Evolutionary conservation across 2,797 vertebrate species (phyloP).

Genomic region (Coregonus suidteri): DNA sequence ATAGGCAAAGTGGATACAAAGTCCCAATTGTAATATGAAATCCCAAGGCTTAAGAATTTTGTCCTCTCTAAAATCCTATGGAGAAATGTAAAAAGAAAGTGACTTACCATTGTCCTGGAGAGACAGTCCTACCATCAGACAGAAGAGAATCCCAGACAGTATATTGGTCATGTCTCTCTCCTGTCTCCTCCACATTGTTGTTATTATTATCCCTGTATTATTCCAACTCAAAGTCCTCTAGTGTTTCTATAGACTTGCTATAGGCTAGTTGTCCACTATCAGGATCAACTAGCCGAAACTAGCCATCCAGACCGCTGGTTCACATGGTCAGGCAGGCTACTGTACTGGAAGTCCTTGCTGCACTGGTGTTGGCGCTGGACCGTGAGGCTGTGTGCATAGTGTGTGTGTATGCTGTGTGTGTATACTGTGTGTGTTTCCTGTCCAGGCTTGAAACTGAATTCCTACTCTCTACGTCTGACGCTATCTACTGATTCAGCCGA

Average conservation of each 20-base stretch:
- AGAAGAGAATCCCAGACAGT: constrained; percentile 60
- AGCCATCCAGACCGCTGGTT: not conserved
- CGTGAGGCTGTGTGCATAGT: not conserved
- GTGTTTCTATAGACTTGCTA: not conserved
- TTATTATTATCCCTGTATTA: not conserved
- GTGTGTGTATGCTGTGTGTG: constrained; percentile 20
- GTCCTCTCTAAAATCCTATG: not conserved
- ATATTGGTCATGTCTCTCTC: constrained; percentile 35
- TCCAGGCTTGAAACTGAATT: constrained; percentile 52
- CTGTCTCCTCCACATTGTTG: not conserved
- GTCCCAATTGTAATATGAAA: not conserved
- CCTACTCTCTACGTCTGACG: constrained; percentile 48
- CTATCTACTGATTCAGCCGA: constrained; percentile 52
- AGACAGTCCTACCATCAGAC: constrained; percentile 54
- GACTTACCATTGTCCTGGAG: constrained; percentile 61
- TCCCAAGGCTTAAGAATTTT: not conserved
- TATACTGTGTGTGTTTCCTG: constrained; percentile 54
- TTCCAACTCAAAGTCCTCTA: not conserved
- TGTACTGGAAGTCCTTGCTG: not conserved
- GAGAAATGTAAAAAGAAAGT: not conserved
- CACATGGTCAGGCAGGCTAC: not conserved
- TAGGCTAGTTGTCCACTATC: not conserved
- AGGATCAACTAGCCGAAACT: not conserved
- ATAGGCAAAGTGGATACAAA: not conserved
- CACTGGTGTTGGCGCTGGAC: not conserved